These are phyloP conservation scores for Drosophila mojavensis DNA, from an alignment of 1,140 invertebrate genomes.

Conservation along the genomic window DNA sequence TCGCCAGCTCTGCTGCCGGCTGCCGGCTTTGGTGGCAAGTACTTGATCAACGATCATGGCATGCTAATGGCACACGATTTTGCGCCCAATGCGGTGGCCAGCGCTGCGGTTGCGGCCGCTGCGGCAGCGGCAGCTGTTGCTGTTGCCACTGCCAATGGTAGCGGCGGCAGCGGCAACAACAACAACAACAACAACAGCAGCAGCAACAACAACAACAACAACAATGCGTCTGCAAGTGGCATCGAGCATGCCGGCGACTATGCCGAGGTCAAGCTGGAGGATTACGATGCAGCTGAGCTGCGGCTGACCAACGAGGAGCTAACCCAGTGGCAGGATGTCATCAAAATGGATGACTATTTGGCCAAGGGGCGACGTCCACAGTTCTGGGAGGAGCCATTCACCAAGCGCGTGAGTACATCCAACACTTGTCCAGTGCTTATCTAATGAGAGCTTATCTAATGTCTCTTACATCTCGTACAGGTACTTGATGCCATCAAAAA, in stretches of 20 bases:
- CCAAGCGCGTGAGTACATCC: constrained; percentile 85
- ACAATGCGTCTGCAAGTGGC: neutral
- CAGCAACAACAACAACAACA: neutral
- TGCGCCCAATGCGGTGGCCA: constrained; percentile 50
- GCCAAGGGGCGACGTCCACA: constrained; percentile 93
- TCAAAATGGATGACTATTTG: constrained; percentile 95
- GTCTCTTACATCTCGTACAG: constrained; percentile 22
- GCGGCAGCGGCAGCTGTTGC: constrained; percentile 59
- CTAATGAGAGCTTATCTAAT: neutral
- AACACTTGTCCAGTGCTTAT: too few relatives aligned
- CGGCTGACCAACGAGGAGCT: constrained; percentile 81
- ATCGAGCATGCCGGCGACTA: constrained; percentile 39
- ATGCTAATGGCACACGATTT: constrained; percentile 79
- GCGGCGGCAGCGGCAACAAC: neutral
- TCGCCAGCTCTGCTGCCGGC: constrained; percentile 30
- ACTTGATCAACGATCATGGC: constrained; percentile 79
- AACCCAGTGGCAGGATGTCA: constrained; percentile 87
- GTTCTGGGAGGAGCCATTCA: constrained; percentile 95
- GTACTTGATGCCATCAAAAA: constrained; percentile 95
- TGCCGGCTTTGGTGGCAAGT: constrained; percentile 50
- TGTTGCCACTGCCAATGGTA: constrained; percentile 32
- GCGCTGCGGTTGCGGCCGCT: constrained; percentile 55
- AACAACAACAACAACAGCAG: too few relatives aligned
- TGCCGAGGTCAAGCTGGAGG: constrained; percentile 74
- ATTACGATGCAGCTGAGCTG: constrained; percentile 70